Base-by-base conservation (phyloP, 2,888 invertebrate genomes). In the Eristalis arbustorum region DNA sequence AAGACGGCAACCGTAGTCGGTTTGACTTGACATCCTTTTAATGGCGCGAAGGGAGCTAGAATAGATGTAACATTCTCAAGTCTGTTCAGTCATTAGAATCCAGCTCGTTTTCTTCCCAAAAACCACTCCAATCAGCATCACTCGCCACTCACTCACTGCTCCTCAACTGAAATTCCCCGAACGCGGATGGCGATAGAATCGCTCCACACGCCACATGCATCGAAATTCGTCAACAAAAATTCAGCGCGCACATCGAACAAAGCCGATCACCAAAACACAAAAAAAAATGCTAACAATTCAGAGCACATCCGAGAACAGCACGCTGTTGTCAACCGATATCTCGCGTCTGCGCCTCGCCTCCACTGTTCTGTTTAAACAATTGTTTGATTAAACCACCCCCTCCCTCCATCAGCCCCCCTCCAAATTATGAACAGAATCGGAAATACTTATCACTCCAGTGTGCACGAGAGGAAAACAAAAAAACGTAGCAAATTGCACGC, bases 291-390 rank as follows among this genome's bases (percentile, higher is more conserved):
- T 49, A 49, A 49, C n/a, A 49, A 49, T n/a, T 49, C 49, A 49
- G 49, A 49, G 49, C 49, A 49, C 49, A 49, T n/a, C 42, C 5
- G 18, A 18, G 18, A 18, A 49, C 49, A 49, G 8, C 18, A n/a
- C n/a, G 0, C 18, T 49, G 49, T 49, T 49, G 49, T 49, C 49
- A 49, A 49, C 49, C 4, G 49, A 49, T 49, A 49, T 49, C 49
- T 49, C 49, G 25, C 25, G 25, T 42, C 49, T 18, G 49, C 49
- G 49, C 5, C 5, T 4, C 31, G 31, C 6, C 31, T 18, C 49
- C 18, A 1, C n/a, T 49, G 49, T 42, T 42, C 42, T 66, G 64
- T 66, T 66, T 66, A 13, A 40, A 40, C 64, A 66, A 66, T n/a
- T 42, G 40, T 49, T 25, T 40, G 64, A 23, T 42, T 3, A 1